These are phyloP conservation scores for Phytoseiulus persimilis DNA, from an alignment of 2,888 invertebrate genomes.

Conservation along the genomic window DNA sequence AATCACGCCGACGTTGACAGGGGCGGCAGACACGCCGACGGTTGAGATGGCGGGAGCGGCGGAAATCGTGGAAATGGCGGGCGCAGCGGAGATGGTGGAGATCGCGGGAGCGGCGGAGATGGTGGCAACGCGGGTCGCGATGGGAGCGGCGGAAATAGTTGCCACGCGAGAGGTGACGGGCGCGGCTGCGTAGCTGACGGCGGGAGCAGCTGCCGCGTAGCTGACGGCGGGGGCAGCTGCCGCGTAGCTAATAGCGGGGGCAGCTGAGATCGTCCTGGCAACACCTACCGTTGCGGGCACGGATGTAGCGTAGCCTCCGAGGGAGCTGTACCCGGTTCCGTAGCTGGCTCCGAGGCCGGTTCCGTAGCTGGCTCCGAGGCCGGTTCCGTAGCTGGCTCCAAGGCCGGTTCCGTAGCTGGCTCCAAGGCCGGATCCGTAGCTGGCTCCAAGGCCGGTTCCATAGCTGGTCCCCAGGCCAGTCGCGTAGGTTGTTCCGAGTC, in stretches of 20 bases:
- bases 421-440: not conserved
- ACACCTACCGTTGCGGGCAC: not conserved
- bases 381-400: not conserved
- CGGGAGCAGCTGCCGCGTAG: not conserved
- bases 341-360: no score
- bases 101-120: constrained; percentile 15
- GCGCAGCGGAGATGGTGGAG: constrained; percentile 8
- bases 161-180: not conserved
- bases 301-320: not conserved
- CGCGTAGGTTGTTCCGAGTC: not conserved
- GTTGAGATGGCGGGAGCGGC: constrained; percentile 9
- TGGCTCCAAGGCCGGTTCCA: not conserved
- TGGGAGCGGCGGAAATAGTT: not conserved
- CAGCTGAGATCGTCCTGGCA: not conserved
- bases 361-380: not conserved
- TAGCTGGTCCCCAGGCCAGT: not conserved
- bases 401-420: not conserved
- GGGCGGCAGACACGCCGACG: not conserved
- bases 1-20: constrained; percentile 32
- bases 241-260: constrained; percentile 17
- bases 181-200: not conserved
- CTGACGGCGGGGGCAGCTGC: constrained; percentile 11
- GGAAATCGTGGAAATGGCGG: constrained; percentile 10
- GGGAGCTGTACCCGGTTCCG: no score
- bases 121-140: not conserved